These are phyloP conservation scores for Rhinopomastus cyanomelas DNA, from an alignment of 2,113 vertebrate species.

Conservation along the genomic window DNA sequence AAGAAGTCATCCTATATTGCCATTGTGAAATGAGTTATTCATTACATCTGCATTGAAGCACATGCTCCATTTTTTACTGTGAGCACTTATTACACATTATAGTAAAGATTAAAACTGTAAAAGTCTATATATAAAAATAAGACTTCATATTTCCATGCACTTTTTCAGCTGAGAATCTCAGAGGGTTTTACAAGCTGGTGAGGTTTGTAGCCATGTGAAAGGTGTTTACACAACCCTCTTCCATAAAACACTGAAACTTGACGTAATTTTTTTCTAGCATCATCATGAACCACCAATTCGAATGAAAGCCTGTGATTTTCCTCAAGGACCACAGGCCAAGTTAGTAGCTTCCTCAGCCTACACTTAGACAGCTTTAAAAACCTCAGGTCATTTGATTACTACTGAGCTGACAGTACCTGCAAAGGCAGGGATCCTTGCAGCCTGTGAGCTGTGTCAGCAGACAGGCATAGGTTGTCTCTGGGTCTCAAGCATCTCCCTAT, in stretches of 20 bases:
- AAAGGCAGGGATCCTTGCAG: not conserved
- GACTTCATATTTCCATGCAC: not conserved
- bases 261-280: not conserved
- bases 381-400: not conserved
- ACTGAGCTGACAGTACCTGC: not conserved
- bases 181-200: not conserved
- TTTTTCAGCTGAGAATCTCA: not conserved
- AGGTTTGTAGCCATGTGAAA: not conserved
- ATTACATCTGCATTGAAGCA: not conserved
- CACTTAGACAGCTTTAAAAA: not conserved
- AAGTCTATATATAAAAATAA: not conserved
- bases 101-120: not conserved
- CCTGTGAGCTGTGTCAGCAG: not conserved
- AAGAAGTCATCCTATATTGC: not conserved
- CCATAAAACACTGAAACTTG: not conserved
- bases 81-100: not conserved
- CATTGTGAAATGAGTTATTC: not conserved
- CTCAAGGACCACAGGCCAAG: not conserved
- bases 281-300: not conserved
- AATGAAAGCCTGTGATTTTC: not conserved
- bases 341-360: not conserved
- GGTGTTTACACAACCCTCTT: not conserved
- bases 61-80: not conserved
- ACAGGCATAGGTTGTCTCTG: not conserved
- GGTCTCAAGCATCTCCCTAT: rapidly evolving